Base-by-base conservation (phyloP, 2,888 invertebrate species). In the Pterobdella sp. region DNA sequence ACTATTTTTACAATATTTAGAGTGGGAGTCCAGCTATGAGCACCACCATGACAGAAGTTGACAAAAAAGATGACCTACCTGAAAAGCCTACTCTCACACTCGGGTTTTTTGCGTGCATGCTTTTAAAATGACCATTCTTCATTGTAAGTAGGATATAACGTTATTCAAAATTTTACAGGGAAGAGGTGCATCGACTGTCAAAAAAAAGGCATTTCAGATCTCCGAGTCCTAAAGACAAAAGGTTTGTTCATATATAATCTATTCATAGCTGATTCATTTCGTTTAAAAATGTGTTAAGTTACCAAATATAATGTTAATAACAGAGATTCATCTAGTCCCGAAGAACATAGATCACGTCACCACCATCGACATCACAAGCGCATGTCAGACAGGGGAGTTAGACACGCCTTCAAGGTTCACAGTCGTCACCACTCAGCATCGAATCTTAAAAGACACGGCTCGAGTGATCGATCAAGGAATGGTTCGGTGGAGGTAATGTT, bases 11-110 rank as follows among this genome's bases (percentile, higher is more conserved):
- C n/a, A n/a, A n/a, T n/a, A n/a, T n/a, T n/a, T n/a, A n/a, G n/a
- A n/a, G n/a, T n/a, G 7, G 4, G 14, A 26, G 18, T 56, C 49
- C 49, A 14, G 10, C 22, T 7, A 22, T 22, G 49, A 42, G 7
- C 22, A 42, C 7, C 22, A 26, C n/a, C 60, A 56, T 26, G 60
- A 3, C 18, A n/a, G 60, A 56, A 26, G 60, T 3, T 22, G 7
- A 18, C n/a, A 22, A 56, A 26, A 26, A 56, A n/a, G n/a, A 56
- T 22, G 32, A 31, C 18, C 14, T 31, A 18, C 32, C 31, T 4
- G 71, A 71, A 22, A n/a, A 37, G 22, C 71, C 71, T 10, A 71
- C 71, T 22, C 71, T 71, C 29, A 71, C 71, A 22, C 71, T 71
- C 18, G 71, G 71, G 71, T 71, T 29, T 14, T 60, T 32, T 56